Evolutionary conservation across 92 coral and sea anemone species (phyloP).

Genomic region (Zoanthus gigantus): DNA sequence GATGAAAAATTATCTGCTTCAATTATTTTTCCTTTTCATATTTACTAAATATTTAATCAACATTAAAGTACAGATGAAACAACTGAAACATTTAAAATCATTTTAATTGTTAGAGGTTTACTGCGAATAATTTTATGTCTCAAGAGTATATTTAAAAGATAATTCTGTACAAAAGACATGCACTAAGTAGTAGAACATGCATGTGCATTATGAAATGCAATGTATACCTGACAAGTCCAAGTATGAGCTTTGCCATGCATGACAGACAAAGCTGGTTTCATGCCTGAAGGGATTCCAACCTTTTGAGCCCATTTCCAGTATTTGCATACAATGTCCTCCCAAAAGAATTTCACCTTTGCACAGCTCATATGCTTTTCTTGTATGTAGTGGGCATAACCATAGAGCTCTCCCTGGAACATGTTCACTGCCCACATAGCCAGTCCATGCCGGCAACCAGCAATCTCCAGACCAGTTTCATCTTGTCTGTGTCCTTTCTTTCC

Average conservation of each 20-base stretch:
- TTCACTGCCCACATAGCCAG: constrained; percentile 75
- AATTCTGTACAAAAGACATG: background rate
- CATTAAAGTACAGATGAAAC: background rate
- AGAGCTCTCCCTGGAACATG: constrained; percentile 70
- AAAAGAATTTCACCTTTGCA: constrained; percentile 49
- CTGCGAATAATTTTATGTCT: background rate
- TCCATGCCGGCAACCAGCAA: constrained; percentile 76
- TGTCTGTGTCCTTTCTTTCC: constrained; percentile 40
- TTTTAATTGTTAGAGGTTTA: background rate
- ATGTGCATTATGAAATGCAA: background rate
- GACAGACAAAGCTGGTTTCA: constrained; percentile 67
- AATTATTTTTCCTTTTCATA: background rate
- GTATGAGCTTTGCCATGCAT: constrained; percentile 71
- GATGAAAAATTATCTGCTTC: background rate
- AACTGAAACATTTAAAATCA: background rate
- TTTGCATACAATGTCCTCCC: constrained; percentile 68
- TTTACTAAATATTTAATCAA: background rate
- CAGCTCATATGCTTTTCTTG: constrained; percentile 55
- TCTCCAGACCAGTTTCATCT: constrained; percentile 37
- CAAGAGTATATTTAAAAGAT: background rate
- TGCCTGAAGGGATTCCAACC: constrained; percentile 24
- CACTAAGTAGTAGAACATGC: background rate
- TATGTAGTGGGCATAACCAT: constrained; percentile 73
- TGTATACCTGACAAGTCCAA: constrained; percentile 66
- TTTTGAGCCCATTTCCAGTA: constrained; percentile 75